Conservation (phyloP, 30 jellyfish, hydroid and myxozoan genomes). For the Aurelia sp. region DNA sequence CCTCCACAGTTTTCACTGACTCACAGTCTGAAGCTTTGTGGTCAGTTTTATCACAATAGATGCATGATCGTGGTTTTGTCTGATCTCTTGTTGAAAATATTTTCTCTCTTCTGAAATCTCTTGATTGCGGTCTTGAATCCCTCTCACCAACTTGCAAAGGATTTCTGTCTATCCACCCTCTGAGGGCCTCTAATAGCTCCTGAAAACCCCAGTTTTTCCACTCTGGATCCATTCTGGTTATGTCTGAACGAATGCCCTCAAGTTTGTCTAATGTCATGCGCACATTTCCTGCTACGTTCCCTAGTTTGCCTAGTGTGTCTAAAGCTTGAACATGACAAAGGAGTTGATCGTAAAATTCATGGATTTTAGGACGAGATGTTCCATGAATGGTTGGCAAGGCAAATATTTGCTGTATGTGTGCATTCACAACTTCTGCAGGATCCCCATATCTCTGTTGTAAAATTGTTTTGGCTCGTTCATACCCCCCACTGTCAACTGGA, state of each 20-base stretch:
- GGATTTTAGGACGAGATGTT: conserved; percentile 27
- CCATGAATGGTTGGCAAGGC: background rate
- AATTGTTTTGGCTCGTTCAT: conserved; percentile 61
- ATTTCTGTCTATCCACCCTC: conserved; percentile 64
- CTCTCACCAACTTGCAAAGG: conserved; percentile 41
- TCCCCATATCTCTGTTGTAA: conserved; percentile 51
- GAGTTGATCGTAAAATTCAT: conserved; percentile 69
- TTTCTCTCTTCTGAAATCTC: conserved; percentile 48
- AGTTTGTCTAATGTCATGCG: conserved; percentile 68
- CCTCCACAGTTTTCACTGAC: conserved; percentile 32
- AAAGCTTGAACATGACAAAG: conserved; percentile 69
- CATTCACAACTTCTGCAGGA: conserved; percentile 54
- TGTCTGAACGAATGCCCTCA: conserved; percentile 58
- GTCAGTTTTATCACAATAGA: conserved; percentile 50
- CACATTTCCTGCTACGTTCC: background rate
- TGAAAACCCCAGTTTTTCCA: conserved; percentile 76
- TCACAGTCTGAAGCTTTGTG: conserved; percentile 66
- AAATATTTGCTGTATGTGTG: conserved; percentile 67
- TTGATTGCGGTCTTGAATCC: conserved; percentile 31
- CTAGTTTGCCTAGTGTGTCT: background rate
- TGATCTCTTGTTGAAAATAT: conserved; percentile 30
- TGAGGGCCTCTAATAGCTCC: conserved; percentile 52
- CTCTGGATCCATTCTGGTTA: conserved; percentile 40
- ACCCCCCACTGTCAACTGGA: conserved; percentile 56
- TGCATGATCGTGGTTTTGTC: conserved; percentile 22